Percentiles rank a stretch among this genome's conserved stretches.
These are phyloP conservation scores for Polyergus mexicanus DNA, from an alignment of 1,140 invertebrate genomes.

Conservation along the genomic window DNA sequence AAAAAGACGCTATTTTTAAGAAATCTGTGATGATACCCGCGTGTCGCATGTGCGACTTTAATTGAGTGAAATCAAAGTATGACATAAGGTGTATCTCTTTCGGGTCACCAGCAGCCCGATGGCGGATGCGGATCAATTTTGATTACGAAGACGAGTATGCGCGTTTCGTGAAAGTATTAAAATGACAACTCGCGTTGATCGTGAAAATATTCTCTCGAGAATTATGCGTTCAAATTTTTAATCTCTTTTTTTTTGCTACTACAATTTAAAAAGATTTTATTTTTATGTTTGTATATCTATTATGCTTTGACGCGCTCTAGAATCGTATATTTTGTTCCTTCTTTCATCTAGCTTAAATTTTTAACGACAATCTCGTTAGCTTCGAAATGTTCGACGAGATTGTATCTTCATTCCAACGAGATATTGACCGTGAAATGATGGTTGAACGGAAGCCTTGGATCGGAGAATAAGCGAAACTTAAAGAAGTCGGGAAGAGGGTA, in stretches of 20 bases:
- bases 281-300: background rate
- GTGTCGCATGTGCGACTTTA: no score
- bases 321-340: background rate
- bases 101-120: no score
- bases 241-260: background rate
- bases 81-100: background rate
- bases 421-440: background rate
- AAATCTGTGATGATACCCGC: no score
- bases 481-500: conserved; percentile 58
- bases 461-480: conserved; percentile 29
- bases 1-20: no score
- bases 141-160: no score
- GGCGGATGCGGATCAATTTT: no score
- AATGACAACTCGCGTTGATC: background rate
- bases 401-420: background rate
- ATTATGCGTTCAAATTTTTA: background rate
- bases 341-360: background rate
- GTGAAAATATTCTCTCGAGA: background rate
- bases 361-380: no score
- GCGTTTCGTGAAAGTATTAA: no score
- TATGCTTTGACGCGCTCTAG: background rate
- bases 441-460: conserved; percentile 19
- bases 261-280: background rate
- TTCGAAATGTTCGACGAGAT: background rate
- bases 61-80: background rate